Evolutionary conservation across 2,797 vertebrate genomes (phyloP).

Genomic region (Aldrovandia affinis): DNA sequence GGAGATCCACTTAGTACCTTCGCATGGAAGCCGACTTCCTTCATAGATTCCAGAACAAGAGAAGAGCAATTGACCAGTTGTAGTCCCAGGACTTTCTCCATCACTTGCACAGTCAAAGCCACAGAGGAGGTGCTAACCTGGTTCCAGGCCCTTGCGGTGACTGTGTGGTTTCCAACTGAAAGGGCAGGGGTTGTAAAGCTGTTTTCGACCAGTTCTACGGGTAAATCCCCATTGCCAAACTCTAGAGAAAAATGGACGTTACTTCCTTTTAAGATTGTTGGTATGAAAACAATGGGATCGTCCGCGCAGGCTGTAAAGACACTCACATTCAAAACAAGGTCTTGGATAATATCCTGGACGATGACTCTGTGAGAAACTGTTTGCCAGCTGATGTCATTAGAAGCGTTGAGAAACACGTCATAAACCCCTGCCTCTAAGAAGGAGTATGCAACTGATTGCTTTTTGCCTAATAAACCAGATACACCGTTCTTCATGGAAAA

Average conservation of each 20-base stretch:
- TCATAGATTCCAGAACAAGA: constrained; percentile 59
- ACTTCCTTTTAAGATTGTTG: constrained; percentile 68
- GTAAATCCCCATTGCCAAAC: constrained; percentile 54
- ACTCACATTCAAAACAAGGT: constrained; percentile 60
- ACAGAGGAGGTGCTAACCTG: constrained; percentile 60
- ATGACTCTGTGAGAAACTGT: constrained; percentile 56
- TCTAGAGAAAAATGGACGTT: constrained; percentile 64
- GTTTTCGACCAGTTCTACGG: constrained; percentile 38
- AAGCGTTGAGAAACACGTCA: constrained; percentile 68
- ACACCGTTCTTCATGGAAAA: constrained; percentile 25
- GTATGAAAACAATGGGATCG: constrained; percentile 59
- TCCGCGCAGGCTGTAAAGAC: constrained; percentile 56
- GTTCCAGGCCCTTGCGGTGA: constrained; percentile 69
- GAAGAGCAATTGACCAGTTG: constrained; percentile 64
- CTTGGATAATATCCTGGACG: constrained; percentile 66
- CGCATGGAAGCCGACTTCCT: constrained; percentile 60
- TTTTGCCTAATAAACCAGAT: constrained; percentile 32
- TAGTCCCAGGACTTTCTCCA: constrained; percentile 65
- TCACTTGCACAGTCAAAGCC: constrained; percentile 56
- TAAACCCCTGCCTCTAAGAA: constrained; percentile 64
- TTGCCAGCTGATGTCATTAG: constrained; percentile 74
- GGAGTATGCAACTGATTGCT: constrained; percentile 53
- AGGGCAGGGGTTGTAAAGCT: constrained; percentile 58
- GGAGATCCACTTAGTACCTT: constrained; percentile 49
- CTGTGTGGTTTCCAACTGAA: constrained; percentile 58